phyloP scores from a whole-genome alignment of 2,888 invertebrate genomes.

The Heterodera filipjevi region DNA sequence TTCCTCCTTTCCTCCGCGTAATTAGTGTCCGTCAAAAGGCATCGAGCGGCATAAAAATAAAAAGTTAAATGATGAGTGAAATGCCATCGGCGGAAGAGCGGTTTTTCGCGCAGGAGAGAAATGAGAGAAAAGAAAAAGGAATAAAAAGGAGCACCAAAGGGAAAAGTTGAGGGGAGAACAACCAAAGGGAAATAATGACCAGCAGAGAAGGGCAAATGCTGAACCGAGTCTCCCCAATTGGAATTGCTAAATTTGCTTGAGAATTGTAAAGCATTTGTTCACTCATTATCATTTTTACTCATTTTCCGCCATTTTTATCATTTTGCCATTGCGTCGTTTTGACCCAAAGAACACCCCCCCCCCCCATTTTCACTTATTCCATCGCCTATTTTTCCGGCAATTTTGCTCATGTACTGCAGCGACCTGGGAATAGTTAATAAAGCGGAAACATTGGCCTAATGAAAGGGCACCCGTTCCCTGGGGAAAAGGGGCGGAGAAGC shows the following conservation, averaged over 20 bases:
- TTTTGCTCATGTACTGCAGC: neutral
- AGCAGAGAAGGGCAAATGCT: neutral
- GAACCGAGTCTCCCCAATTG: too few species aligned
- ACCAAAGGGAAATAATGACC: neutral
- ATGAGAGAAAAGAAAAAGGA: neutral
- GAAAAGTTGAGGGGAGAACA: neutral
- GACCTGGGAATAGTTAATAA: conserved; percentile 19
- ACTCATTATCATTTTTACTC: too few species aligned
- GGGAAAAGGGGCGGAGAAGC: neutral
- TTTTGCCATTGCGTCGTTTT: neutral
- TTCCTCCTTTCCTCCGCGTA: neutral
- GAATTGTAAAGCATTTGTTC: too few species aligned
- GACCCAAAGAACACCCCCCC: neutral
- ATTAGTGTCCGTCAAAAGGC: neutral
- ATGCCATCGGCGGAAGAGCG: neutral
- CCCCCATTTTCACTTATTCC: neutral
- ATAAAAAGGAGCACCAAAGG: neutral
- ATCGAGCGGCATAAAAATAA: neutral
- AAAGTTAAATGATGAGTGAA: neutral
- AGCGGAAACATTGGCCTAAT: conserved; percentile 21
- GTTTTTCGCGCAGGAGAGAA: neutral
- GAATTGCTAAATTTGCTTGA: too few species aligned
- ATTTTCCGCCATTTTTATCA: too few species aligned
- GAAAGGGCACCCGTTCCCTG: conserved; percentile 2
- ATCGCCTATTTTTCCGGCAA: conserved; percentile 1